phyloP scores from a whole-genome alignment of 2,113 vertebrate genomes.

The Clarias gariepinus region DNA sequence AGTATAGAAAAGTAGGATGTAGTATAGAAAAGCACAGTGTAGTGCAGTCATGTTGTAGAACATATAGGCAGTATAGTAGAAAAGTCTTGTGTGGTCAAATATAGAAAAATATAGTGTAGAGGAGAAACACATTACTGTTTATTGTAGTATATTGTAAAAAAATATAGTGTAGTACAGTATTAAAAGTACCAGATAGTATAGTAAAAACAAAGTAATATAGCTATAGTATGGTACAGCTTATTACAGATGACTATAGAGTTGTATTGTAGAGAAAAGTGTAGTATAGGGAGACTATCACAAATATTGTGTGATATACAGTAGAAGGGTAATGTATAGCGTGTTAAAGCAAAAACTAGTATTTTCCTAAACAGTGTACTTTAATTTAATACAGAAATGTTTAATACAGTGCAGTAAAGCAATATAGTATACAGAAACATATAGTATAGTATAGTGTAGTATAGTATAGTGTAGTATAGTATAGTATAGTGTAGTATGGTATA shows the following conservation, averaged over 20 bases:
- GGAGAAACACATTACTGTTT: no score
- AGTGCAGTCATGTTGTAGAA: background rate
- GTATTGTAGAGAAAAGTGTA: background rate
- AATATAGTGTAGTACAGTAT: background rate
- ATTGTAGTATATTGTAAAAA: background rate
- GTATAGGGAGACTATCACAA: background rate
- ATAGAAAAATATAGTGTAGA: background rate
- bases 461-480: background rate
- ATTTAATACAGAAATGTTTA: background rate
- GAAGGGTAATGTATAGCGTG: background rate
- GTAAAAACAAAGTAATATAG: background rate
- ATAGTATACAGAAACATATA: no score
- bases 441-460: background rate
- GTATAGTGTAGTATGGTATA: background rate
- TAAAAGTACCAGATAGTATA: no score
- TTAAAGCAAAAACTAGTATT: background rate
- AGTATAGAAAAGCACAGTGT: background rate
- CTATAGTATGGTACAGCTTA: background rate
- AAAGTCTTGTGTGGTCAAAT: background rate
- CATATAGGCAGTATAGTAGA: background rate
- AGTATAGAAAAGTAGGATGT: background rate
- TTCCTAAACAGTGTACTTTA: background rate
- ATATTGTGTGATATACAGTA: no score
- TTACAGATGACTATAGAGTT: background rate
- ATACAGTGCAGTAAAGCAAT: background rate